These are phyloP conservation scores for Cynocephalus volans DNA, from an alignment of 2,113 vertebrate species.

Conservation along the genomic window DNA sequence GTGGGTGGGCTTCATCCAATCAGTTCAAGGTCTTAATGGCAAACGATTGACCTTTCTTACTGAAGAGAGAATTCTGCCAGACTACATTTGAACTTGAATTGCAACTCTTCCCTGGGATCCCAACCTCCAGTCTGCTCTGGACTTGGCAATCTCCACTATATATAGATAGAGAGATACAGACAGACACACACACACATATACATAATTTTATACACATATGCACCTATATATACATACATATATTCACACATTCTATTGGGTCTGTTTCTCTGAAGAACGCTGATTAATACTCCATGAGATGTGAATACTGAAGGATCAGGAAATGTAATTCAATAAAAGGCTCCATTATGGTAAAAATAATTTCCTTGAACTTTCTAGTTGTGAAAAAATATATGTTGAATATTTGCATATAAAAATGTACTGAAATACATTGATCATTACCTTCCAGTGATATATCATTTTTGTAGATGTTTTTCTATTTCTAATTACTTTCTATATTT, in stretches of 20 bases:
- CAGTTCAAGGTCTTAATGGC: not conserved
- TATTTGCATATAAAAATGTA: not conserved
- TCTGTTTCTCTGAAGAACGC: not conserved
- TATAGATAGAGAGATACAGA: not conserved
- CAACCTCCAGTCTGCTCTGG: not conserved
- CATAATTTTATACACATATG: too few species aligned
- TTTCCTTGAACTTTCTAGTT: not conserved
- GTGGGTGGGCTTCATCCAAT: not conserved
- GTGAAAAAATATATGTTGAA: not conserved
- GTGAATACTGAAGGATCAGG: not conserved
- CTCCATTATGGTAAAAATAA: not conserved
- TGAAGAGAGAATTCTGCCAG: not conserved
- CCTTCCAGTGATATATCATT: not conserved
- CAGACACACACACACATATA: too few species aligned
- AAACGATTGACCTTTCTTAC: not conserved
- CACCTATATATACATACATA: too few species aligned
- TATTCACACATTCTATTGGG: not conserved
- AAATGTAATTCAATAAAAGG: not conserved
- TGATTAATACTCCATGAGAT: not conserved
- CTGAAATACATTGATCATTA: conserved; percentile 48
- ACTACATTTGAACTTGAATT: not conserved
- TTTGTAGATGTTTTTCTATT: not conserved
- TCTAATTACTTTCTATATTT: conserved; percentile 51
- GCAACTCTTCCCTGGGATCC: rapidly evolving
- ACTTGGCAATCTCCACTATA: not conserved